Base-by-base conservation (phyloP, 2,888 invertebrate genomes). In the Ochlodes sylvanus region DNA sequence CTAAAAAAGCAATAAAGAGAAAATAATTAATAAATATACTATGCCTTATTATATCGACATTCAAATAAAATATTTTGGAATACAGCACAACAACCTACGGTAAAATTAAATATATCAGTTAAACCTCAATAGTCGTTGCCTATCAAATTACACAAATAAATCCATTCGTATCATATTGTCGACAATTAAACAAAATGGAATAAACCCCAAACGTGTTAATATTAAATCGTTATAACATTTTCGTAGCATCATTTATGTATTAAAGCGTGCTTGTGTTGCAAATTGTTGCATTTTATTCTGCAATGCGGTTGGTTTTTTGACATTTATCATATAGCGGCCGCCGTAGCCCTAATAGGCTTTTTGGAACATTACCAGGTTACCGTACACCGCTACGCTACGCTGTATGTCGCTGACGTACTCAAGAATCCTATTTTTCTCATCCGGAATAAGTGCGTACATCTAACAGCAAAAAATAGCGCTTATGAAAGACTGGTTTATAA, bases 321-420 rank as follows among this genome's bases (percentile, higher is more conserved):
- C 89, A 87, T 92, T 90, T 89, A 89, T 91, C 90, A 91, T 90
- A 82, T 75, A 77, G 74, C 77, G 78, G 70, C 78, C 78, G 77
- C 77, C 73, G 67, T 71, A 69, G 77, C 81, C 81, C 78, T 89
- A 87, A 88, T 89, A 90, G 84, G 86, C 83, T 86, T 90, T 90
- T 89, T 90, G 91, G 89, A 90, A 89, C 90, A 84, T 86, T 87
- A 89, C 89, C 89, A 89, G 89, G 76, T 84, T 82, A 75, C 76
- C 34, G 58, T 42, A 58, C 52, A 9, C 17, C 42, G 42, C 12
- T 56, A 41, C 3, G 52, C 58, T 17, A 57, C 19, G 12, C 41
- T 38, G 52, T 52, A 54, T 54, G 58, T 42, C 0, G 32, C 27
- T n/a, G 47, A 15, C 27, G 15, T 47, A 10, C 15, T 10, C 6